Base-by-base conservation (phyloP, 2,888 invertebrate species). In the Ctena decussata region DNA sequence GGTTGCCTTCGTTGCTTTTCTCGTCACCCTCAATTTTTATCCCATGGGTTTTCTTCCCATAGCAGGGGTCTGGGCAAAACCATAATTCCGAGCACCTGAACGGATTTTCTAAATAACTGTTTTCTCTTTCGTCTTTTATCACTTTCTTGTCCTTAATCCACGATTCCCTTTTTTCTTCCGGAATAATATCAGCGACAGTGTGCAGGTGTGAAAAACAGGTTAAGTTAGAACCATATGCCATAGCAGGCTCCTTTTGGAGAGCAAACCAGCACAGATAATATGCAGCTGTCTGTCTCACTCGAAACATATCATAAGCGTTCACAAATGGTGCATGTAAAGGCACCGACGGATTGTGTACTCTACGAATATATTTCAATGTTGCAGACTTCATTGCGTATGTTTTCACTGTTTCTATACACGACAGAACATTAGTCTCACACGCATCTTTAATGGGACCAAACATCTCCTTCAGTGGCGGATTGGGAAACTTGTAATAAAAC, bases 201-300 rank as follows among this genome's bases (percentile, higher is more conserved):
- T 83, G 41, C 49, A 93, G 71, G 18, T 82, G 53, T 21, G 82
- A 41, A 6, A 93, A 82, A 80, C 94, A 94, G 0, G 80, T 73
- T 0, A 69, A 57, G 0, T 72, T 73, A 0, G 60, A 71, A 32
- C 87, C 77, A 35, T 86, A 85, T 32, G 77, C 74, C n/a, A 94
- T 80, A 0, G 69, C 5, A 5, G 80, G 70, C 12, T 87, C 83
- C 18, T 85, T 73, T 44, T 81, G 76, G 79, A 93, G 82, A 0
- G 94, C 92, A 84, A 89, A 92, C 92, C 93, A 94, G 75, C 94
- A 94, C 90, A 94, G 70, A 89, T 91, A 94, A 81, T 94, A 94
- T 11, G 86, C 84, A 0, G 93, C 94, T 0, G 94, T 92, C 8
- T 90, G 90, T 37, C 92, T 75, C 74, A 84, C 93, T 24, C 84